Evolutionary conservation across 2,888 invertebrate genomes (phyloP).

Genomic region (Caenorhabditis macrosperma): DNA sequence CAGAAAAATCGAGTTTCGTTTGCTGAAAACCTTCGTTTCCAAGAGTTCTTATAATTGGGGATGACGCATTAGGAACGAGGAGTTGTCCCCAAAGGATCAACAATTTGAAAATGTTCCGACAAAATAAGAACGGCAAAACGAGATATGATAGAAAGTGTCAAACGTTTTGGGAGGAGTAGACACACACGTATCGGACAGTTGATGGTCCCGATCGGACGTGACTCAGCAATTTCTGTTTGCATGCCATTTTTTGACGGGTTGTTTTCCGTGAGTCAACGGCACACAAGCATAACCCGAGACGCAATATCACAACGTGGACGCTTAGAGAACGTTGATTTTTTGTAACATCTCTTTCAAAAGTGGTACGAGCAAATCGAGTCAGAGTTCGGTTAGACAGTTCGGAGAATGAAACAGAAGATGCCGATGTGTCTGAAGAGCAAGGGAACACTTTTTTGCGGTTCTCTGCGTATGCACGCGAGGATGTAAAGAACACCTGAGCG

Average conservation of each 20-base stretch:
- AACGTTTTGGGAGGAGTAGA: too few relatives aligned
- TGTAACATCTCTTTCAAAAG: slow-evolving; percentile 2
- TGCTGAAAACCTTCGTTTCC: slow-evolving; percentile 20
- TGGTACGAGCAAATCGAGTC: not conserved
- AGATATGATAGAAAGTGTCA: not conserved
- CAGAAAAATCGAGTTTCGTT: slow-evolving; percentile 2
- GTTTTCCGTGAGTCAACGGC: slow-evolving; percentile 39
- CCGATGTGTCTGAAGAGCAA: not conserved
- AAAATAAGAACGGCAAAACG: not conserved
- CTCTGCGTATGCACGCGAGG: slow-evolving; percentile 15
- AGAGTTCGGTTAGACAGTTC: too few relatives aligned
- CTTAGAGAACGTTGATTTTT: too few relatives aligned
- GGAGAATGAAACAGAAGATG: too few relatives aligned
- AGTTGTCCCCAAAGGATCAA: not conserved
- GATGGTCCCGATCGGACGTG: slow-evolving; percentile 32
- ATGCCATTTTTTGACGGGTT: slow-evolving; percentile 51
- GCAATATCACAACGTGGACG: too few relatives aligned
- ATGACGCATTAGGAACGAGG: slow-evolving; percentile 36
- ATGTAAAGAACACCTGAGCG: slow-evolving; percentile 43
- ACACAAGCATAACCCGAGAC: not conserved
- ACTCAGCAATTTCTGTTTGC: slow-evolving; percentile 27
- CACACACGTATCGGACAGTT: not conserved
- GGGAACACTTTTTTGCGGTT: not conserved
- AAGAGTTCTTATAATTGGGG: slow-evolving; percentile 35
- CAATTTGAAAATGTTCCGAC: not conserved